Percentiles rank a stretch among this genome's conserved stretches.
These are phyloP conservation scores for Remorina albescens DNA, from an alignment of 2,797 vertebrate species.

Conservation along the genomic window DNA sequence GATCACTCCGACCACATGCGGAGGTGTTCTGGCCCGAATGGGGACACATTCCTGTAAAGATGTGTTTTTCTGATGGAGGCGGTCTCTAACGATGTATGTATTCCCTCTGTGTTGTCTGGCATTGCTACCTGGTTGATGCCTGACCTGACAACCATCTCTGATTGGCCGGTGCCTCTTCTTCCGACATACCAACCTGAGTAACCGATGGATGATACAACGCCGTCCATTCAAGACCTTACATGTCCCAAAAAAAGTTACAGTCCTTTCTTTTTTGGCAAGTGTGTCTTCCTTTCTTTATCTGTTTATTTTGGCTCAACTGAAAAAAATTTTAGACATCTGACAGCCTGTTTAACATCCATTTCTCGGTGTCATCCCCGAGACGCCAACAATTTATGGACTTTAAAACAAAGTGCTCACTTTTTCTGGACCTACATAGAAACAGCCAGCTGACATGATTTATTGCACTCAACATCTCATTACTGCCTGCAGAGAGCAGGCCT, in stretches of 20 bases:
- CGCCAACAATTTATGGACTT: slow-evolving; percentile 7
- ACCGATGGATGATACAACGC: slow-evolving; percentile 41
- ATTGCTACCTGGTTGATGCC: slow-evolving; percentile 12
- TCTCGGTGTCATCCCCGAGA: background rate
- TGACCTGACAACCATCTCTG: slow-evolving; percentile 7
- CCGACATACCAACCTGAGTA: slow-evolving; percentile 12
- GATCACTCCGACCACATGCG: background rate
- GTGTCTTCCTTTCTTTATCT: background rate
- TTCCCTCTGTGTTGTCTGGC: slow-evolving; percentile 17
- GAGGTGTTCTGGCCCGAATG: background rate
- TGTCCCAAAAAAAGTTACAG: background rate
- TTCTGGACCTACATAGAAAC: slow-evolving; percentile 32
- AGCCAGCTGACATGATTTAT: slow-evolving; percentile 53
- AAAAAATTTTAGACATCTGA: slow-evolving; percentile 3
- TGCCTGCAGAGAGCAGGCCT: slow-evolving; percentile 26
- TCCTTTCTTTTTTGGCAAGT: slow-evolving; percentile 2
- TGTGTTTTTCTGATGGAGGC: slow-evolving; percentile 10
- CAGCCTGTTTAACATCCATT: background rate
- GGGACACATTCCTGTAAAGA: background rate
- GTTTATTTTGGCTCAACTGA: background rate
- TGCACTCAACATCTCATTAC: slow-evolving; percentile 38
- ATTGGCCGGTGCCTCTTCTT: slow-evolving; percentile 4
- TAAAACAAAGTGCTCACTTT: background rate
- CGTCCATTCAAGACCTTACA: slow-evolving; percentile 35
- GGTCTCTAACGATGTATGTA: background rate